Percentiles rank a stretch among this genome's conserved stretches.
These are phyloP conservation scores for Harpalus rufipes DNA, from an alignment of 2,888 invertebrate genomes.

Conservation along the genomic window DNA sequence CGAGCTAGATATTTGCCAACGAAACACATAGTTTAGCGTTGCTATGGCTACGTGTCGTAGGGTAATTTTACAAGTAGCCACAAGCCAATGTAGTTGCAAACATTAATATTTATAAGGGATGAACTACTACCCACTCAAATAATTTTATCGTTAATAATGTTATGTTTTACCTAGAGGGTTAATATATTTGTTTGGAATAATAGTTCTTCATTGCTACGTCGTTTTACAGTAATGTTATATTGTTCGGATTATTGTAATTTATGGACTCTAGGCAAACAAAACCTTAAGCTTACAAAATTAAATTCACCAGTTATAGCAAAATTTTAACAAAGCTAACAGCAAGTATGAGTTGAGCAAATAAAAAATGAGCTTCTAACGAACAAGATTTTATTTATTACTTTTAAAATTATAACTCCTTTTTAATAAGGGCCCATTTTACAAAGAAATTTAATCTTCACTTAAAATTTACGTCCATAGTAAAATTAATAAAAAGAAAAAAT, in stretches of 20 bases:
- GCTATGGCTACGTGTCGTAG: constrained; percentile 23
- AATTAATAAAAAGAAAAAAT: too few relatives aligned
- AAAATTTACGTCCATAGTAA: too few relatives aligned
- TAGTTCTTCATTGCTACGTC: constrained; percentile 2
- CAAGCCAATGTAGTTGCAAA: constrained; percentile 39
- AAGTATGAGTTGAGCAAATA: too few relatives aligned
- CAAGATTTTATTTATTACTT: too few relatives aligned
- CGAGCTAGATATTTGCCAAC: constrained; percentile 29
- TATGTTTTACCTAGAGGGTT: constrained; percentile 45
- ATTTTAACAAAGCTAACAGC: too few relatives aligned
- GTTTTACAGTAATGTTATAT: not conserved
- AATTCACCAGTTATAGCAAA: too few relatives aligned
- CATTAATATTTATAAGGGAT: constrained; percentile 55
- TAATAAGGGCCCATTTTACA: too few relatives aligned
- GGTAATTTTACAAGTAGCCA: constrained; percentile 41
- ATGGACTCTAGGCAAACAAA: not conserved
- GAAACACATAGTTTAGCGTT: constrained; percentile 6
- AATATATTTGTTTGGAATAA: constrained; percentile 13
- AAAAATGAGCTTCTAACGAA: too few relatives aligned
- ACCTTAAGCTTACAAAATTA: too few relatives aligned
- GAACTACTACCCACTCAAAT: constrained; percentile 37
- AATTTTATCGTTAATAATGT: constrained; percentile 39
- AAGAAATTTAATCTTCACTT: too few relatives aligned
- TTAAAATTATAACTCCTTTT: too few relatives aligned
- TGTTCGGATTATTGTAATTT: not conserved